Conservation (phyloP, 1,140 invertebrate species). For the Stratiolaelaps scimitus region DNA sequence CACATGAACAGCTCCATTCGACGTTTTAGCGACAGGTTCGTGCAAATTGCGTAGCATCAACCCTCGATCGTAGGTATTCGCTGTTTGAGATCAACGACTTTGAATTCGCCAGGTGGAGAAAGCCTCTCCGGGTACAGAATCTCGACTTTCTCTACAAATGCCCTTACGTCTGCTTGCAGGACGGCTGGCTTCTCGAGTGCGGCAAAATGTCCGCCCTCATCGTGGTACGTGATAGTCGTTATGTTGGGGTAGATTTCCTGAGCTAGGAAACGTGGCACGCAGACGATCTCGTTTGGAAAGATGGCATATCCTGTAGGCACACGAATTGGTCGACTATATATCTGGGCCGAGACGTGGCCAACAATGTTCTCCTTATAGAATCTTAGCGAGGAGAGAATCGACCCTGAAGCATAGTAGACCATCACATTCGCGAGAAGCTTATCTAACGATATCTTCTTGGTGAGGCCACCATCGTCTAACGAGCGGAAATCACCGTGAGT, state of each 20-base stretch:
- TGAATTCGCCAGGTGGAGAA: not conserved
- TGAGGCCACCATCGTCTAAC: slow-evolving; percentile 56
- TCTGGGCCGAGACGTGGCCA: too few species aligned
- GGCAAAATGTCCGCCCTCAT: slow-evolving; percentile 65
- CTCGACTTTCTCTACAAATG: slow-evolving; percentile 37
- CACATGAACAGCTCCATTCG: too few species aligned
- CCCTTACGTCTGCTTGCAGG: slow-evolving; percentile 51
- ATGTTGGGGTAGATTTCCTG: slow-evolving; percentile 40
- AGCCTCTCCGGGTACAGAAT: slow-evolving; percentile 11
- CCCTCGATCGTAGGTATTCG: too few species aligned
- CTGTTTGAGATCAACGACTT: too few species aligned
- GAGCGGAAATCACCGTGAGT: slow-evolving; percentile 35
- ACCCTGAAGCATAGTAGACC: slow-evolving; percentile 64
- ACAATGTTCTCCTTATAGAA: slow-evolving; percentile 53
- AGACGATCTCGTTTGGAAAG: slow-evolving; percentile 41
- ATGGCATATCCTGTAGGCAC: slow-evolving; percentile 42
- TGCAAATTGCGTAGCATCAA: too few species aligned
- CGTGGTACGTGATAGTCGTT: slow-evolving; percentile 38
- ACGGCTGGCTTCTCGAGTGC: slow-evolving; percentile 61
- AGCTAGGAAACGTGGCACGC: slow-evolving; percentile 37
- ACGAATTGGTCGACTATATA: slow-evolving; percentile 37
- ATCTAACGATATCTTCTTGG: slow-evolving; percentile 49
- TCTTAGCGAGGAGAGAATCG: slow-evolving; percentile 58
- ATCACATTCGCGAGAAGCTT: slow-evolving; percentile 70
- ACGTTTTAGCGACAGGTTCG: too few species aligned